Evolutionary conservation across 2,888 invertebrate genomes (phyloP).

Genomic region (Sisyra nigra): DNA sequence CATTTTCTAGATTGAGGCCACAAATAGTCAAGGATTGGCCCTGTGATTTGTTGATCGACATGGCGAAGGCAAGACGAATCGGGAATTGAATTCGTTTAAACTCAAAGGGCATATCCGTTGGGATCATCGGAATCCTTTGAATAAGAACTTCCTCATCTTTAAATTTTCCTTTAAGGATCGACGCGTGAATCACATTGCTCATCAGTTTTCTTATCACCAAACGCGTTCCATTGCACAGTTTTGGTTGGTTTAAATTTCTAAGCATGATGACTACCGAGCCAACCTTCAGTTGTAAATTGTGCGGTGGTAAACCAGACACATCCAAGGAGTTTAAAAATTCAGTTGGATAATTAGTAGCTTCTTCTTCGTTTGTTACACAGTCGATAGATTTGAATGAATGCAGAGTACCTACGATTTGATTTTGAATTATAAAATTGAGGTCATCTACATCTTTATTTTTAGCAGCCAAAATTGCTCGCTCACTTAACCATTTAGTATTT

Average conservation of each 20-base stretch:
- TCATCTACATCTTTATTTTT: constrained; percentile 20
- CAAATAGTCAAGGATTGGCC: constrained; percentile 19
- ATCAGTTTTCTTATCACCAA: constrained; percentile 10
- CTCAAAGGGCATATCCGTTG: constrained; percentile 14
- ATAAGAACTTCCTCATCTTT: constrained; percentile 13
- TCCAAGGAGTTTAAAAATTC: constrained; percentile 20
- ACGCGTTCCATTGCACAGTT: constrained; percentile 16
- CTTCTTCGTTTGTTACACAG: constrained; percentile 13
- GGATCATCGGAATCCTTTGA: constrained; percentile 18
- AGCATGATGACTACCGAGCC: constrained; percentile 19
- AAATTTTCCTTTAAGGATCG: constrained; percentile 9
- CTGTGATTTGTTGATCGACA: constrained; percentile 21
- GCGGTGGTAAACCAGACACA: constrained; percentile 13
- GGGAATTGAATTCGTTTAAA: constrained; percentile 17
- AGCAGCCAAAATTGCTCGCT: constrained; percentile 14
- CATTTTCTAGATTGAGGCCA: constrained; percentile 18
- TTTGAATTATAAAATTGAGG: constrained; percentile 18
- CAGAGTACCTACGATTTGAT: constrained; percentile 14
- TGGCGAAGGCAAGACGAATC: constrained; percentile 17
- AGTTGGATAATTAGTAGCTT: constrained; percentile 18
- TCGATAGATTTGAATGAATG: constrained; percentile 16
- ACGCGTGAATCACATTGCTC: constrained; percentile 10
- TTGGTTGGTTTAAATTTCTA: constrained; percentile 19
- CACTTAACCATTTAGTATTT: constrained; percentile 16
- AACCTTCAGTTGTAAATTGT: constrained; percentile 18